These are phyloP conservation scores for Amphibalanus amphitrite DNA, from an alignment of 1,140 invertebrate genomes.

Conservation along the genomic window DNA sequence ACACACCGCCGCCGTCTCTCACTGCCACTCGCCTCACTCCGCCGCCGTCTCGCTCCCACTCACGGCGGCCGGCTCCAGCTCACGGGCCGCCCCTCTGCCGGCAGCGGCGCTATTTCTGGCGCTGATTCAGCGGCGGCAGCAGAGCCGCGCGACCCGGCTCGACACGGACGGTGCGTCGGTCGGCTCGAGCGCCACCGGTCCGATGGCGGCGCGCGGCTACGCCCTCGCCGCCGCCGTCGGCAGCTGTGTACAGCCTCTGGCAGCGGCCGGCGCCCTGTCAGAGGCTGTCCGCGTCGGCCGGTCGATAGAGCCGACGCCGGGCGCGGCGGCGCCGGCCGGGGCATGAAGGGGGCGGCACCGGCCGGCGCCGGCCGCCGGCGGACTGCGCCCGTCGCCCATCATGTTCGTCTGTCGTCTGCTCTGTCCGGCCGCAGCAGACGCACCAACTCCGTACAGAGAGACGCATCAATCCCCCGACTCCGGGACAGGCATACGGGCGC, in stretches of 20 bases:
- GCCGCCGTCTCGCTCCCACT: neutral
- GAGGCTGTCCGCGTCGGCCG: neutral
- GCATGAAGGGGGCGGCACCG: no score
- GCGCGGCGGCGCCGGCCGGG: no score
- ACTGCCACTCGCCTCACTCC: neutral
- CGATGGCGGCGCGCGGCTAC: neutral
- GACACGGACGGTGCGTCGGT: neutral
- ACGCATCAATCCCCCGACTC: no score
- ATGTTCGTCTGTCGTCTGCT: no score
- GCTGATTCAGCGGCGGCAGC: neutral
- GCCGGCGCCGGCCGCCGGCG: no score
- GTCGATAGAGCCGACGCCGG: neutral
- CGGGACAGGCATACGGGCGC: no score
- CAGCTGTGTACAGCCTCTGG: neutral
- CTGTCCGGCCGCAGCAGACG: no score
- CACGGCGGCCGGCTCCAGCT: neutral
- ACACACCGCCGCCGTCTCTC: neutral
- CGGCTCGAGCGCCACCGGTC: neutral
- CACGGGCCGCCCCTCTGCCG: neutral
- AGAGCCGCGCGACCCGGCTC: neutral
- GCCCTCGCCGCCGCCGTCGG: neutral
- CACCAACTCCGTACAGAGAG: no score
- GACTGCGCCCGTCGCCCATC: neutral
- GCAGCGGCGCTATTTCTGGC: neutral
- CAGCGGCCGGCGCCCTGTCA: neutral